These are phyloP conservation scores for Drosophila saltans DNA, from an alignment of 1,140 invertebrate genomes.

Conservation along the genomic window DNA sequence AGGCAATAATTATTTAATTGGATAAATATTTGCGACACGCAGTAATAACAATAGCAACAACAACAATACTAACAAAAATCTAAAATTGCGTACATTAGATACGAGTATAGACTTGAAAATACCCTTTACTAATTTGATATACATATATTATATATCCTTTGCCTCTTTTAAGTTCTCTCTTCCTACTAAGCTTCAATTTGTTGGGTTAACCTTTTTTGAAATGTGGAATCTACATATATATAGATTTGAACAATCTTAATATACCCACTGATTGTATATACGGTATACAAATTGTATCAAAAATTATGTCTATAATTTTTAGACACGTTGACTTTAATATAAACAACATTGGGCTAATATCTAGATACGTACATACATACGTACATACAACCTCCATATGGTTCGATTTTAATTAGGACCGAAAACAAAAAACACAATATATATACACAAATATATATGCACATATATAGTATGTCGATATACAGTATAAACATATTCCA, in stretches of 20 bases:
- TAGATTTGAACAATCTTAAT: not conserved
- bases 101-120: not conserved
- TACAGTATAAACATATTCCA: conserved; percentile 56
- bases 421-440: conserved; percentile 16
- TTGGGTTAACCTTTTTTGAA: no score
- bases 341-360: conserved; percentile 53
- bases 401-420: conserved; percentile 42
- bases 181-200: no score
- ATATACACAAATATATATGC: not conserved
- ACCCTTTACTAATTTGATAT: not conserved
- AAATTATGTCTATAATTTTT: conserved; percentile 65
- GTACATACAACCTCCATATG: conserved; percentile 42
- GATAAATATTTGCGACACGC: conserved; percentile 75
- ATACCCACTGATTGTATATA: conserved; percentile 15
- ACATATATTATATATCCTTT: not conserved
- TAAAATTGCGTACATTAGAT: not conserved
- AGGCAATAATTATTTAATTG: conserved; percentile 73
- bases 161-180: no score
- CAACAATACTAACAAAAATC: not conserved
- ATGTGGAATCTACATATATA: no score
- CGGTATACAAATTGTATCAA: conserved; percentile 32
- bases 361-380: not conserved
- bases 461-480: not conserved
- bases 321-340: conserved; percentile 56
- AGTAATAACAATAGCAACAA: conserved; percentile 21